Base-by-base conservation (phyloP, 1,140 invertebrate species). In the Pygmarrhopalites habei region DNA sequence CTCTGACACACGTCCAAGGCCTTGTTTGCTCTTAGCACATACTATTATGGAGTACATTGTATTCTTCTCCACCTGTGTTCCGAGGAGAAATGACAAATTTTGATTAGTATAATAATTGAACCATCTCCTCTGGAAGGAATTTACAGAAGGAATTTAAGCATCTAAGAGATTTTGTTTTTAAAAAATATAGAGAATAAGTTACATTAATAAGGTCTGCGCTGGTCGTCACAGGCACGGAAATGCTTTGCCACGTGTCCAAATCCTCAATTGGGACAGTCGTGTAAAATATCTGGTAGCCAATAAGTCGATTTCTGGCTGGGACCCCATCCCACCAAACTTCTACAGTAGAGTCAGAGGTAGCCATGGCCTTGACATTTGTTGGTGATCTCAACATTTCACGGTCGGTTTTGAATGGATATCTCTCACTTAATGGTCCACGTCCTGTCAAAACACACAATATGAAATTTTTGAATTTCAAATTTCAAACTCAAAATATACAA, bases 31-130 rank as follows among this genome's bases (percentile, higher is more conserved):
- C 62, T 85, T 82, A 0, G 90, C 90, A 29, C 90, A 90, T 0
- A 98, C 91, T 2, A 90, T 87, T 56, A 98, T 86, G 3, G 92
- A 90, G 75, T 98, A 98, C 68, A 91, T 86, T 2, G 90, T 87
- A 74, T 89, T 89, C 69, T 89, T 88, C 72, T 96, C 92, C 28
- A 98, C n/a, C n/a, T n/a, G n/a, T n/a, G n/a, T n/a, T n/a, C n/a
- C n/a, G n/a, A n/a, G n/a, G n/a, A n/a, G n/a, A n/a, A n/a, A n/a
- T n/a, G n/a, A n/a, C n/a, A n/a, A n/a, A n/a, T n/a, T n/a, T n/a
- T n/a, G n/a, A n/a, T n/a, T n/a, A n/a, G n/a, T n/a, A n/a, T n/a
- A n/a, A n/a, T n/a, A n/a, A n/a, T n/a, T n/a, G n/a, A n/a, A n/a
- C n/a, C n/a, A n/a, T n/a, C n/a, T n/a, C n/a, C n/a, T n/a, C n/a